Evolutionary conservation across 1,140 invertebrate species (phyloP).

Genomic region (Centruroides vittatus): DNA sequence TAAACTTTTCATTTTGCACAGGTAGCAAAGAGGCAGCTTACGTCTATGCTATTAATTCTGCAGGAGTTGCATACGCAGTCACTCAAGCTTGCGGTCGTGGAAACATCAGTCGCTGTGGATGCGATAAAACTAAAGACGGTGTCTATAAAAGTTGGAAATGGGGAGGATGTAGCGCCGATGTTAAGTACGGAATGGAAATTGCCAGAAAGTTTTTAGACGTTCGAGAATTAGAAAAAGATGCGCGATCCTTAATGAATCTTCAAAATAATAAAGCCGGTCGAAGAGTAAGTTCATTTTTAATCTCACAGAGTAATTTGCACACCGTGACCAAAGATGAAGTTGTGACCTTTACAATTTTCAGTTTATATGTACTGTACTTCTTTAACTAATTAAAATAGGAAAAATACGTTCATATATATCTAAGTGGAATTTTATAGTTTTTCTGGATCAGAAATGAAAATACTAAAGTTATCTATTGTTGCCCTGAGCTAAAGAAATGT

Average conservation of each 20-base stretch:
- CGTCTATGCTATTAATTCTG: conserved; percentile 75
- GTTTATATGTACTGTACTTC: no score
- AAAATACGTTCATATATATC: no score
- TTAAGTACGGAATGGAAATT: conserved; percentile 30
- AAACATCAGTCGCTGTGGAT: conserved; percentile 76
- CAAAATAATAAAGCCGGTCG: conserved; percentile 92
- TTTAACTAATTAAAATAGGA: no score
- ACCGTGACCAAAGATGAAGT: no score
- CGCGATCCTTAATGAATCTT: conserved; percentile 83
- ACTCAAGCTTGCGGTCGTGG: conserved; percentile 78
- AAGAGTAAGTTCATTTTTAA: conserved; percentile 45
- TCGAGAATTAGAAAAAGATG: conserved; percentile 64
- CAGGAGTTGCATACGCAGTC: conserved; percentile 72
- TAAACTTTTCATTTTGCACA: conserved; percentile 25
- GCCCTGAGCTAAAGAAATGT: no score
- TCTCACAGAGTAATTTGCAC: no score
- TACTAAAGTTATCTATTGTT: no score
- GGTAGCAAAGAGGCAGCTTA: conserved; percentile 84
- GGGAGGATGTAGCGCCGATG: conserved; percentile 37
- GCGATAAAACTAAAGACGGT: conserved; percentile 37
- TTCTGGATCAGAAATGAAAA: no score
- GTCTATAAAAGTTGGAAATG: conserved; percentile 23
- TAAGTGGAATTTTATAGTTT: no score
- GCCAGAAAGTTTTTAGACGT: conserved; percentile 49
- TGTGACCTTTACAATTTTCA: no score